Evolutionary conservation across 1,140 invertebrate species (phyloP), one percentile per base, ranked within the genome.

Genomic region (Diorhabda sublineata): DNA sequence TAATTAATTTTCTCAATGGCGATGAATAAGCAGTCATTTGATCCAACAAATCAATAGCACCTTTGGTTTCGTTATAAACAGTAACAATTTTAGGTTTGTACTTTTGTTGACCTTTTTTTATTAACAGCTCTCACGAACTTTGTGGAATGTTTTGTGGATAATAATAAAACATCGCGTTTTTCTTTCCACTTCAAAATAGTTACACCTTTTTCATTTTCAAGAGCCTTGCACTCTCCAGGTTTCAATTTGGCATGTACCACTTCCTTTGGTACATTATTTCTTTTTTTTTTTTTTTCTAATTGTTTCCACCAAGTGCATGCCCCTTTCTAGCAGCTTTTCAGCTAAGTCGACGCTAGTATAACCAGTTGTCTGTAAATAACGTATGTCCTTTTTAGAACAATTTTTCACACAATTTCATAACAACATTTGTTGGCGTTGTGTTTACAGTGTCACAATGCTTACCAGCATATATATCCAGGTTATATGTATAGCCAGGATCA

Each of bases 321-420:
- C n/a, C n/a, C 75, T 78, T 47, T 75, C 65, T 68, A 82, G 67
- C 73, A 82, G 72, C 70, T 74, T 71, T 66, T 81, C 66, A 61
- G 81, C 79, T 66, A 84, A 73, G 61, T 76, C 52, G 68, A 82
- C 72, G 73, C 80, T 81, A 52, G 74, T 79, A 64, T 80, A n/a
- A 83, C 75, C 75, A 82, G 67, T 69, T 78, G 69, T 69, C 68
- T 7, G 73, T 74, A 73, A 64, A 76, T 43, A 73, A 45, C 9
- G 67, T 73, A 60, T 73, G 68, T 56, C 75, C 78, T 67, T 71
- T 73, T 70, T 76, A 45, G 5, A 81, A 72, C 44, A 77, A 63
- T 42, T 65, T 45, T 45, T 69, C 2, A 44, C 52, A 60, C 43
- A 69, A 45, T 57, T 66, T 43, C 60, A 66, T 41, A 60, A 60